Percentiles rank a stretch among this genome's conserved stretches.
phyloP scores from a whole-genome alignment of 2,797 vertebrate species.

The Parotocinclus haroldoi region DNA sequence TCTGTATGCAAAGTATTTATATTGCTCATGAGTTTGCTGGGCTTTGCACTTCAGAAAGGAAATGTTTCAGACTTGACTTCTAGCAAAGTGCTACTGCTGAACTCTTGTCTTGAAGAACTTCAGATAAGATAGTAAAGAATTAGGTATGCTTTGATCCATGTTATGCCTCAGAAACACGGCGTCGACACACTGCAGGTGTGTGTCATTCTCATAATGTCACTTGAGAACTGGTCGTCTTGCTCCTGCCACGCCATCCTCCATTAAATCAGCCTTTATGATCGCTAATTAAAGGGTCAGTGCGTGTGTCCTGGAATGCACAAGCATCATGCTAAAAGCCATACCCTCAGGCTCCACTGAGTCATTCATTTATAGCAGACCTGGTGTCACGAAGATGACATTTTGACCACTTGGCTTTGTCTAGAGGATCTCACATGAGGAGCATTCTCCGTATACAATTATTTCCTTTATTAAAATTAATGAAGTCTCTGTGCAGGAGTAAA shows the following conservation, averaged over 20 bases:
- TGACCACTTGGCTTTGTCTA: slow-evolving; percentile 27
- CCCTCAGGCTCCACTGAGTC: slow-evolving; percentile 36
- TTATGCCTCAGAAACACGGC: neutral
- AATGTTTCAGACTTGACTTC: neutral
- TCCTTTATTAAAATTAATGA: too few species aligned
- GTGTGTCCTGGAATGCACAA: slow-evolving; percentile 26
- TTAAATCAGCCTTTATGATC: slow-evolving; percentile 31
- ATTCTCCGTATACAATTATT: neutral
- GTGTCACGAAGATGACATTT: slow-evolving; percentile 34
- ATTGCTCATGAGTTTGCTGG: too few species aligned
- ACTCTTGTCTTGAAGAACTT: neutral
- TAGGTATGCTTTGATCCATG: neutral
- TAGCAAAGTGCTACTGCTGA: neutral
- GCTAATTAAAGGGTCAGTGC: slow-evolving; percentile 42
- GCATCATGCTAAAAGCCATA: slow-evolving; percentile 28
- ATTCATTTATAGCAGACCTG: slow-evolving; percentile 23
- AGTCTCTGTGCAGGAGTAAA: too few species aligned
- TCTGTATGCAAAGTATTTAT: too few species aligned
- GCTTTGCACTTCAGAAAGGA: neutral
- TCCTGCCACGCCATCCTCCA: slow-evolving; percentile 26
- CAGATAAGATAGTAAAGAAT: neutral
- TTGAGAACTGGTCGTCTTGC: slow-evolving; percentile 17
- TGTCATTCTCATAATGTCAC: slow-evolving; percentile 30
- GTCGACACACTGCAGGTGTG: slow-evolving; percentile 17
- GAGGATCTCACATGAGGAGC: neutral